Evolutionary conservation across 2,797 vertebrate genomes (phyloP), one percentile per base, ranked within the genome.

Genomic region (Tauraco hartlaubi): DNA sequence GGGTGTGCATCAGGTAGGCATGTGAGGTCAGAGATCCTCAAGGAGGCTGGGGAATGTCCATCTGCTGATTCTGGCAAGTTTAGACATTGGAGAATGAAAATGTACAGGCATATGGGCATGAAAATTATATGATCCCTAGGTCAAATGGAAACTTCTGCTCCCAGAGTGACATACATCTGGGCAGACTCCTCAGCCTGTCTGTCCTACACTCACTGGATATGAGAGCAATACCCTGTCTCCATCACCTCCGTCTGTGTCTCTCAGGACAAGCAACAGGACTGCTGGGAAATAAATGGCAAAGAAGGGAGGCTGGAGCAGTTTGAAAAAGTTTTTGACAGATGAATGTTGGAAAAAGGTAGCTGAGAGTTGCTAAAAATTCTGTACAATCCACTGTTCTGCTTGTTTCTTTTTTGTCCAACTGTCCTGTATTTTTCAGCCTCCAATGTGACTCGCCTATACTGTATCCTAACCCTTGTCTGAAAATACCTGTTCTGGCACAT

Each of bases 21-120:
- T 0, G 0, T 0, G 20, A 73, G 11, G 12, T 48, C n/a, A 62
- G 51, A 73, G 14, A n/a, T 74, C 58, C 58, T 74, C 64, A 64
- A 41, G 66, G 43, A 72, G 33, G 25, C 16, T 46, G 23, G 13
- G 29, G 35, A 82, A 35, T 52, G 21, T 58, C 48, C 51, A 19
- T 29, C n/a, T 87, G 49, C 85, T 87, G 48, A 11, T 73, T 72
- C 39, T 90, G 64, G 23, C 43, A 59, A 28, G 51, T 54, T 78
- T 80, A 66, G 79, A 72, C 41, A 39, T 33, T 37, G 31, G 35
- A 91, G 16, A 85, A 66, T 73, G 44, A 87, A 94, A 91, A 82
- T 35, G 26, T 13, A 35, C n/a, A 31, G 56, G 35, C 29, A 41
- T 44, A 43, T 0, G 8, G 49, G 31, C 23, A 49, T 64, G 81